phyloP scores from a whole-genome alignment of 2,113 vertebrate genomes.

The Camarhynchus parvulus region DNA sequence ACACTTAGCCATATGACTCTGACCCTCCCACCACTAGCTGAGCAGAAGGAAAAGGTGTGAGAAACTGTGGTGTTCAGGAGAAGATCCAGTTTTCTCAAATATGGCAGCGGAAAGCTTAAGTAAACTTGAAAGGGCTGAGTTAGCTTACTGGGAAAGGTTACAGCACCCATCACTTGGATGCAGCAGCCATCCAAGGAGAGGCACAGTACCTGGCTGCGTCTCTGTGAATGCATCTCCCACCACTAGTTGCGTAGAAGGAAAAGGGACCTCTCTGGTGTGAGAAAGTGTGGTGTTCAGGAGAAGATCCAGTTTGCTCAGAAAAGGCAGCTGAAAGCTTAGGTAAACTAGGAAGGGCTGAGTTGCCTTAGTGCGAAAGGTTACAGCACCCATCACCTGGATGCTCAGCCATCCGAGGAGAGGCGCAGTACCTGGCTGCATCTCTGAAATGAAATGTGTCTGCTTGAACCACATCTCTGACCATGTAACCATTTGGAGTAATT shows the following conservation, averaged over 20 bases:
- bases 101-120: not conserved
- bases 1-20: not conserved
- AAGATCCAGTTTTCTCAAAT: not conserved
- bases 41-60: not conserved
- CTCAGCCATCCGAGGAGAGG: accelerated
- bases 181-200: accelerated
- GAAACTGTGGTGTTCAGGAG: not conserved
- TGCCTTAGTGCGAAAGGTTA: not conserved
- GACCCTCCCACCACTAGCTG: not conserved
- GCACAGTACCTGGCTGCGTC: accelerated
- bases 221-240: not conserved
- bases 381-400: not conserved
- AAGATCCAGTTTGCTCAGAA: not conserved
- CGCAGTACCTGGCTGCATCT: accelerated
- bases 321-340: not conserved
- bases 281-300: not conserved
- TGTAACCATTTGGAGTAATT: not conserved
- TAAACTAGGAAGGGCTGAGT: not conserved
- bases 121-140: not conserved
- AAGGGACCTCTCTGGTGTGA: not conserved
- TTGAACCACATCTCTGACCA: not conserved
- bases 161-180: not conserved
- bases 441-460: not conserved
- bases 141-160: not conserved
- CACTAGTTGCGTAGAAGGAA: not conserved